Percentiles rank a stretch among this genome's conserved stretches.
Evolutionary conservation across 2,113 vertebrate genomes (phyloP).

Genomic region (Fulmarus glacialis): DNA sequence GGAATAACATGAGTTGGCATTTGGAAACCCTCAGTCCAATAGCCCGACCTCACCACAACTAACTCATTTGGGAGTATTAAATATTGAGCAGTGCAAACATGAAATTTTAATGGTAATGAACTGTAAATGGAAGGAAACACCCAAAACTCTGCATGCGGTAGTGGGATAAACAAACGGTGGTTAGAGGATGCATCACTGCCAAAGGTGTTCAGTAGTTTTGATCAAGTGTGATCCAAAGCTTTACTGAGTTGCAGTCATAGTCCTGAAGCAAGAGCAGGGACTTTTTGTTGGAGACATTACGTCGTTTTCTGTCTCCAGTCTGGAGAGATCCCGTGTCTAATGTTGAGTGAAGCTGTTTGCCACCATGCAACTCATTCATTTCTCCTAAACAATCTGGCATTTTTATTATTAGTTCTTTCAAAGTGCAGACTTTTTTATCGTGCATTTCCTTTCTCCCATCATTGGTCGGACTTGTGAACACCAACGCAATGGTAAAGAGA

Average conservation of each 20-base stretch:
- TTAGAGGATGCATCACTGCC: not conserved
- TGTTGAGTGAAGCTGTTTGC: not conserved
- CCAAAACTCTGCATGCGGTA: not conserved
- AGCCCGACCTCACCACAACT: not conserved
- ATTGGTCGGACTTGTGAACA: not conserved
- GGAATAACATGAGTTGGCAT: not conserved
- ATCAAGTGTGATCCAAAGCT: not conserved
- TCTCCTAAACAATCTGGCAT: not conserved
- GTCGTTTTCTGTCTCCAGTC: not conserved
- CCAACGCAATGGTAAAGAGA: not conserved
- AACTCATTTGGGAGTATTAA: not conserved
- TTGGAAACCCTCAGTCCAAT: not conserved
- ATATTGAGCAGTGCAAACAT: not conserved
- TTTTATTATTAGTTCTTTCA: not conserved
- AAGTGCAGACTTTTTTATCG: not conserved
- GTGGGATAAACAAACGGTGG: not conserved
- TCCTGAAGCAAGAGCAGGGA: not conserved
- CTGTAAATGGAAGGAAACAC: not conserved
- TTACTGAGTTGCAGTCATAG: not conserved
- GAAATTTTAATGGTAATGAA: not conserved
- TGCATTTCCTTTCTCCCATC: not conserved
- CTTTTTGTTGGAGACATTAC: not conserved
- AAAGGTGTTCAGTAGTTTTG: not conserved
- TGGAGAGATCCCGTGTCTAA: not conserved
- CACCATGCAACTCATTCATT: not conserved